Conservation (phyloP, 1,140 invertebrate genomes). For the Penaeus chinensis region DNA sequence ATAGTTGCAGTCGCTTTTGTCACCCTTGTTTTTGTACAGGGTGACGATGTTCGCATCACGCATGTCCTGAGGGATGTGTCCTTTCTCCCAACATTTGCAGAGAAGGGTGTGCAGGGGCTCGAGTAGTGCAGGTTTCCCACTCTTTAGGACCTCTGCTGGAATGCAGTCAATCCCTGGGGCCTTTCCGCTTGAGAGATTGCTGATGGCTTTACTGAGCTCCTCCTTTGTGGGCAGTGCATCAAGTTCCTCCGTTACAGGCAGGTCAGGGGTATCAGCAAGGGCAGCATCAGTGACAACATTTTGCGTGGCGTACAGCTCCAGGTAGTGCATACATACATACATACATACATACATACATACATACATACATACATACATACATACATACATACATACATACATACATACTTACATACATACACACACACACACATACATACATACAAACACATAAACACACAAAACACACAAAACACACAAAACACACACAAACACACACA, state of each 20-base stretch:
- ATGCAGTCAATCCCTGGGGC: too few relatives aligned
- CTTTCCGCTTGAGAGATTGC: too few relatives aligned
- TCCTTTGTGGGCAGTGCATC: neutral
- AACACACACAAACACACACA: neutral
- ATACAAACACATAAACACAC: neutral
- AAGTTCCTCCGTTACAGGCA: neutral
- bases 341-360: neutral
- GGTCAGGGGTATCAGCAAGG: neutral
- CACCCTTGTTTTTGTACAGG: too few relatives aligned
- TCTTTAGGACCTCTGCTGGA: too few relatives aligned
- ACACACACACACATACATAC: neutral
- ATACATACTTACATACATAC: neutral
- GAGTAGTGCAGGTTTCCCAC: too few relatives aligned
- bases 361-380: constrained; percentile 14
- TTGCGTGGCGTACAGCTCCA: too few relatives aligned
- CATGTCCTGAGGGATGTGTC: too few relatives aligned
- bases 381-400: constrained; percentile 15
- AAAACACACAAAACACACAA: neutral
- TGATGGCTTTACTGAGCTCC: too few relatives aligned
- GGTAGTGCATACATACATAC: neutral
- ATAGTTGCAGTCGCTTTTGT: too few relatives aligned
- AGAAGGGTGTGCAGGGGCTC: too few relatives aligned
- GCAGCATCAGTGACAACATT: neutral
- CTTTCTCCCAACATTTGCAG: too few relatives aligned
- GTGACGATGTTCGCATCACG: too few relatives aligned